Evolutionary conservation across 1,140 invertebrate species (phyloP), one percentile per base, ranked within the genome.

Genomic region (Bombus waltoni): DNA sequence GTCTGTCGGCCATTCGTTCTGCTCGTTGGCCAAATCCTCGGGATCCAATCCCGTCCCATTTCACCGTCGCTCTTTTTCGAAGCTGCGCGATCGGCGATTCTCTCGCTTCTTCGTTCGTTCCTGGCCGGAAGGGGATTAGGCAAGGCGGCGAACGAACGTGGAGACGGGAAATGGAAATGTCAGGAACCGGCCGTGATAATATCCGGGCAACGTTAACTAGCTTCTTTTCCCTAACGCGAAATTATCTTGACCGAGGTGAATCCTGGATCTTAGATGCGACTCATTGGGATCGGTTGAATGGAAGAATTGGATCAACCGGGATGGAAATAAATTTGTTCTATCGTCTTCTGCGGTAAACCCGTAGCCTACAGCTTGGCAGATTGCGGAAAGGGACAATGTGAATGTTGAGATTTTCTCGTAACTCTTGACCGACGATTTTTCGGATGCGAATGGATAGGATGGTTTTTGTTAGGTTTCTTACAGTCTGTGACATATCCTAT

Each of bases 81-180:
- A 77, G 53, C 68, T 71, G 78, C 68, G 73, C 86, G 82, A 53
- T 53, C 47, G 25, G 28, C 42, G 44, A 66, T 40, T 25, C 59
- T 32, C 57, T 44, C 62, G 62, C 73, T 75, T 65, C 57, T 35
- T 38, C 32, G 32, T 15, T 62, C n/a, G 59, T n/a, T 22, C 53
- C 68, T 59, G 25, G 59, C 82, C 74, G 32, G 38, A 47, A n/a
- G 35, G 59, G 79, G 88, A 89, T 89, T 88, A 89, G 83, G 72
- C 72, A 32, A 62, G 13, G 25, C 25, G 18, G 6, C 1, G 70
- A 57, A 79, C 44, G 75, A 68, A 74, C 62, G 10, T n/a, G 59
- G 59, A 62, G 83, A 77, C 77, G 81, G 87, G 88, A 89, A 89
- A 89, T 89, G 79, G 88, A 88, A 86, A 70, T 89, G 87, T 89